These are phyloP conservation scores for Fistularia tabacaria DNA, from an alignment of 2,797 vertebrate genomes.

Conservation along the genomic window DNA sequence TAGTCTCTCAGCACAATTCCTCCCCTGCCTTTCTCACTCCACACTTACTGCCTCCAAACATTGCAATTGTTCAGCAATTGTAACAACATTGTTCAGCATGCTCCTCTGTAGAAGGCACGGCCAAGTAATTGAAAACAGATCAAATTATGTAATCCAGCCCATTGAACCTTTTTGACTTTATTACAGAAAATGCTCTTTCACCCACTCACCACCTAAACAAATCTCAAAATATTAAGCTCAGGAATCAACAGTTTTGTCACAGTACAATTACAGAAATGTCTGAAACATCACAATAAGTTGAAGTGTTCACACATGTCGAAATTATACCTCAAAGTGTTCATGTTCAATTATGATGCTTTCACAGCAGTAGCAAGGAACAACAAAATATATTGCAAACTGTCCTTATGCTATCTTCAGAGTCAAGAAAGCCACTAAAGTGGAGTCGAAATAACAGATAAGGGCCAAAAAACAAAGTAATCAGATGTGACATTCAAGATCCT, in stretches of 20 bases:
- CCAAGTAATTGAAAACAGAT: conserved; percentile 73
- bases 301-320: not conserved
- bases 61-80: conserved; percentile 63
- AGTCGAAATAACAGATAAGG: no score
- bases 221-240: conserved; percentile 47
- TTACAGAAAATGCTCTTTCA: conserved; percentile 45
- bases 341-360: no score
- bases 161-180: conserved; percentile 57
- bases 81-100: conserved; percentile 60
- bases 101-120: conserved; percentile 37
- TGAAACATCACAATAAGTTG: not conserved
- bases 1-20: conserved; percentile 26
- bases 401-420: no score
- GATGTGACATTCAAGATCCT: no score
- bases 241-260: not conserved
- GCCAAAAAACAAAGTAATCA: no score
- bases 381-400: no score
- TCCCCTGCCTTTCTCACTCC: conserved; percentile 16
- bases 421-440: no score
- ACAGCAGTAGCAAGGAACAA: no score
- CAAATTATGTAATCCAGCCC: conserved; percentile 65
- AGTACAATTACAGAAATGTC: not conserved
- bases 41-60: conserved; percentile 44
- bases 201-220: conserved; percentile 31
- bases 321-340: no score